Base-by-base conservation (phyloP, 2,888 invertebrate genomes). In the Trissoscelio sp. region DNA sequence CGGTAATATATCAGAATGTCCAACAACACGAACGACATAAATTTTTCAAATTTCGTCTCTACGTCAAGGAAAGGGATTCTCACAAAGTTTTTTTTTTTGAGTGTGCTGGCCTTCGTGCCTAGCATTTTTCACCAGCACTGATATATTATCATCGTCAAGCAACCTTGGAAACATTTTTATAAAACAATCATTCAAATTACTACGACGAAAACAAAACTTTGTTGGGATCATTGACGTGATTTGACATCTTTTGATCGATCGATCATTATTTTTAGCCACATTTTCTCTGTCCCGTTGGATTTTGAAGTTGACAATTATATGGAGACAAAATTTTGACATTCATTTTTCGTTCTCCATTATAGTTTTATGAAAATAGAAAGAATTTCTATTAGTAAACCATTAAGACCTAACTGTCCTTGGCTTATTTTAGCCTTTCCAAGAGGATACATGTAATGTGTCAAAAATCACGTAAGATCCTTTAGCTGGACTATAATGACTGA, bases 1-100 rank as follows among this genome's bases (percentile, higher is more conserved):
- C 82, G 75, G 79, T 69, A 82, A 83, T 83, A 79, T 83, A 83
- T 83, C 80, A 82, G 80, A 80, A 72, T 72, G 80, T 82, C 80
- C 80, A 80, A 83, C 80, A 77, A 81, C 83, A 82, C 79, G 80
- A 72, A 80, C 78, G 83, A 81, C 83, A 82, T 73, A 80, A 78
- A 83, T 83, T 83, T 83, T 83, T 83, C 77, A 73, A 78, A 83
- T 83, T 82, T 82, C 80, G 80, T 48, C 73, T 83, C 74, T 69
- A 16, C 73, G 79, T 72, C 79, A 60, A 39, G 82, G 60, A 75
- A 66, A 75, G 60, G 82, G 74, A 74, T 79, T 82, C 82, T 74
- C 81, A 78, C 74, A 62, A 48, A 24, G 37, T 3, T 51, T 67
- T 46, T 67, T 69, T 64, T 34, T 60, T 18, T 53, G 2, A 34